Conservation (phyloP, 2,888 invertebrate species). For the Podabrus alpinus region DNA sequence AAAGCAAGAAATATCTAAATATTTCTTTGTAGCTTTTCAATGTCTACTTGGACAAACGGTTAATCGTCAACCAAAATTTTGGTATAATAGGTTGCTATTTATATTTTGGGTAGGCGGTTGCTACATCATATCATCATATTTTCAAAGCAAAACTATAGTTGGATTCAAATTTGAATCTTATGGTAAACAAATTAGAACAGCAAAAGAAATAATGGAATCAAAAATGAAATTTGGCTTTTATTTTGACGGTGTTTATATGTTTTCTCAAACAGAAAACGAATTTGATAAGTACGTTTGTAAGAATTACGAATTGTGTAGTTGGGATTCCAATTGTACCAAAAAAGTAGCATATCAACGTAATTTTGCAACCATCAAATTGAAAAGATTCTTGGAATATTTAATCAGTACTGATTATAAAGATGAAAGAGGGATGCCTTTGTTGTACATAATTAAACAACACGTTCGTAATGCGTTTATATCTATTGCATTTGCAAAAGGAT, state of each 20-base stretch:
- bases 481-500: constrained; percentile 18
- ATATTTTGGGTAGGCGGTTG: constrained; percentile 1
- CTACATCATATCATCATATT: constrained; percentile 3
- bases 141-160: constrained; percentile 21
- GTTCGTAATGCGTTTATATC: not conserved
- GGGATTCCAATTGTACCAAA: not conserved
- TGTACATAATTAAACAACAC: constrained; percentile 7
- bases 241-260: not conserved
- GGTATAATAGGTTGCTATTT: not conserved
- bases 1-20: not conserved
- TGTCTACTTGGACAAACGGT: constrained; percentile 3
- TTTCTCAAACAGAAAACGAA: not conserved
- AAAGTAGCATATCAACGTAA: constrained; percentile 3
- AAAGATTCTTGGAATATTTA: constrained; percentile 6
- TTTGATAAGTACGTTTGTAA: constrained; percentile 9
- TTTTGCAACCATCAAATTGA: constrained; percentile 9
- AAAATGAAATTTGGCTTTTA: constrained; percentile 16
- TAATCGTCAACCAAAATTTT: not conserved
- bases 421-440: constrained; percentile 1
- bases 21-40: not conserved
- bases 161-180: constrained; percentile 17
- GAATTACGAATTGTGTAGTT: not conserved
- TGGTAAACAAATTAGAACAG: constrained; percentile 19
- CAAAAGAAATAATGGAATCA: constrained; percentile 17
- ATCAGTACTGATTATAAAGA: not conserved